Evolutionary conservation across 92 coral and sea anemone genomes (phyloP), one percentile per base, ranked within the genome.

Genomic region (Ricordea florida): DNA sequence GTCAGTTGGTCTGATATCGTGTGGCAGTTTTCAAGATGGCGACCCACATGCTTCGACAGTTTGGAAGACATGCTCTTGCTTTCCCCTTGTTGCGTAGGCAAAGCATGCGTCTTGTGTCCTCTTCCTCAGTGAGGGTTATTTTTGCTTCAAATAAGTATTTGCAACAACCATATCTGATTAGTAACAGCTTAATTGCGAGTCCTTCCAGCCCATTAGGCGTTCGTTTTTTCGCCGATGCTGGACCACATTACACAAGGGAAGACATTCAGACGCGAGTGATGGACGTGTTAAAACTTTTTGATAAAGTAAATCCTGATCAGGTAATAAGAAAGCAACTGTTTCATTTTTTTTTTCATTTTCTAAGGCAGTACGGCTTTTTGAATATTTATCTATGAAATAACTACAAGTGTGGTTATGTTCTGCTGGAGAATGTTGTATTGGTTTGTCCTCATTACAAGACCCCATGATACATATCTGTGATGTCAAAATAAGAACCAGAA

Each of bases 21-120:
- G n/a, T n/a, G n/a, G n/a, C n/a, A n/a, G n/a, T n/a, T 43, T 78
- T 82, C 97, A 86, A 92, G 63, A 94, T 92, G 99, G 99, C 96
- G 90, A 63, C 90, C 62, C 93, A 92, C 99, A 89, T 96, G 97
- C 74, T 85, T 41, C 82, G 97, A 73, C 86, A 63, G 29, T 69
- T 65, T 32, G 83, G 86, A 30, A 64, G 75, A 69, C 71, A 79
- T 70, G 76, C 72, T 42, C 76, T 92, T 52, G 67, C 87, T 41
- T 65, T 69, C 55, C 41, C 88, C 15, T 49, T 85, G 62, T 55
- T 85, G 43, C 76, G 92, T 28, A 87, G 88, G 61, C 97, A 89
- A 44, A 64, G 67, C 62, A 63, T 70, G 29, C 87, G 99, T 55
- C 75, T 83, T 38, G 85, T 92, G 10, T 88, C 97, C 10, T 60